These are phyloP conservation scores for Zele albiditarsus DNA, from an alignment of 2,888 invertebrate genomes.

Conservation along the genomic window DNA sequence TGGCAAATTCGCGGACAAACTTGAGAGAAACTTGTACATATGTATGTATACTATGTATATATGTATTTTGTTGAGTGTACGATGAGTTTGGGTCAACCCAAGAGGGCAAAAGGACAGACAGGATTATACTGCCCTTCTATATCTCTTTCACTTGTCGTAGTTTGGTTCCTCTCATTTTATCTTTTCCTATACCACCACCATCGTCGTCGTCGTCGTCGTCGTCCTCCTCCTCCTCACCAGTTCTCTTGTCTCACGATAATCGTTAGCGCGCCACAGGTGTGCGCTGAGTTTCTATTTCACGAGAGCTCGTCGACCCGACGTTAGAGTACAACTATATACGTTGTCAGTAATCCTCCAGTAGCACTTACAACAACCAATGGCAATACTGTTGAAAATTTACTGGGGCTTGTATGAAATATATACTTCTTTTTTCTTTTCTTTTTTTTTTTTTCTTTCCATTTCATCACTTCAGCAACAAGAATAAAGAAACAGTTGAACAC, in stretches of 20 bases:
- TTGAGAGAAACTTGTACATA: slow-evolving; percentile 3
- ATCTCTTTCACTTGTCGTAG: slow-evolving; percentile 11
- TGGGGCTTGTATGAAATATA: slow-evolving; percentile 20
- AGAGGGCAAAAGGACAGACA: slow-evolving; percentile 11
- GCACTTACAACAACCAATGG: slow-evolving; percentile 31
- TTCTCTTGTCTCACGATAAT: slow-evolving; percentile 54
- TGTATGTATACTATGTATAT: background rate
- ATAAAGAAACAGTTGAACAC: background rate
- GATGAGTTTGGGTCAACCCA: slow-evolving; percentile 21
- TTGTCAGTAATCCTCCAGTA: slow-evolving; percentile 39
- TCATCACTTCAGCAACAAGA: background rate
- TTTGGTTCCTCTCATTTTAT: slow-evolving; percentile 19
- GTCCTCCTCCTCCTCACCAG: slow-evolving; percentile 29
- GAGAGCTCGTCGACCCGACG: slow-evolving; percentile 38
- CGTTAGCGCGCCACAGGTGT: slow-evolving; percentile 62
- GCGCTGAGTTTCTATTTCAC: slow-evolving; percentile 51
- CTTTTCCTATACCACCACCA: background rate
- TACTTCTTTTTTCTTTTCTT: background rate
- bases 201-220: slow-evolving; percentile 25
- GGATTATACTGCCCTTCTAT: background rate
- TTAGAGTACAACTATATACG: slow-evolving; percentile 24
- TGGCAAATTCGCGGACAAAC: slow-evolving; percentile 18
- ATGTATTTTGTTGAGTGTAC: slow-evolving; percentile 6
- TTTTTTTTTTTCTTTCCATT: background rate
- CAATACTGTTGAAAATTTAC: slow-evolving; percentile 23